These are phyloP conservation scores for Pantherophis alleghaniensis DNA, from an alignment of 2,797 vertebrate genomes.

Conservation along the genomic window DNA sequence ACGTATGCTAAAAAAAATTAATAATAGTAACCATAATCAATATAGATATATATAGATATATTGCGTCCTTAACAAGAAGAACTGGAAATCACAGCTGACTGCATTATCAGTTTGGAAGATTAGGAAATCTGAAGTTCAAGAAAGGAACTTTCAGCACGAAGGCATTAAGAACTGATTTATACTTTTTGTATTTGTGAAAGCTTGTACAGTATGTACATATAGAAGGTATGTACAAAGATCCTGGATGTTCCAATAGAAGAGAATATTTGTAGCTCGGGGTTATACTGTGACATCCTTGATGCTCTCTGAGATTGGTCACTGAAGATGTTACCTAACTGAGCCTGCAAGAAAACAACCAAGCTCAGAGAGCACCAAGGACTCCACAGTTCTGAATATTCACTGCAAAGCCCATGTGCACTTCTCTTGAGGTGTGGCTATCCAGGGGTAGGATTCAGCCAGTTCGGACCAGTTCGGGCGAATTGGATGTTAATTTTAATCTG, in stretches of 20 bases:
- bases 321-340: neutral
- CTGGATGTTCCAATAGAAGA: neutral
- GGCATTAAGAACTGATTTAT: neutral
- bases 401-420: too few species aligned
- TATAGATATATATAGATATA: too few species aligned
- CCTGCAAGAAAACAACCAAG: neutral
- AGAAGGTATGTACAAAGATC: neutral
- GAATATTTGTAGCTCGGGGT: neutral
- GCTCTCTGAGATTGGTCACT: too few species aligned
- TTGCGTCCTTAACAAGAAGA: neutral
- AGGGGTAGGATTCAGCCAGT: too few species aligned
- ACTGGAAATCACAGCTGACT: neutral
- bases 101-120: neutral
- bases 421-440: too few species aligned
- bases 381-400: neutral
- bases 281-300: neutral
- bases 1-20: conserved; percentile 36
- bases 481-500: too few species aligned
- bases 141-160: conserved; percentile 23
- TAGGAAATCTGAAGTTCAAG: neutral
- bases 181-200: neutral
- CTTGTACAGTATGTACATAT: neutral
- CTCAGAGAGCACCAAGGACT: neutral
- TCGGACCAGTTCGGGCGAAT: too few species aligned
- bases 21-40: neutral